phyloP scores from a whole-genome alignment of 2,797 vertebrate genomes.

The Craterocephalus amniculus region DNA sequence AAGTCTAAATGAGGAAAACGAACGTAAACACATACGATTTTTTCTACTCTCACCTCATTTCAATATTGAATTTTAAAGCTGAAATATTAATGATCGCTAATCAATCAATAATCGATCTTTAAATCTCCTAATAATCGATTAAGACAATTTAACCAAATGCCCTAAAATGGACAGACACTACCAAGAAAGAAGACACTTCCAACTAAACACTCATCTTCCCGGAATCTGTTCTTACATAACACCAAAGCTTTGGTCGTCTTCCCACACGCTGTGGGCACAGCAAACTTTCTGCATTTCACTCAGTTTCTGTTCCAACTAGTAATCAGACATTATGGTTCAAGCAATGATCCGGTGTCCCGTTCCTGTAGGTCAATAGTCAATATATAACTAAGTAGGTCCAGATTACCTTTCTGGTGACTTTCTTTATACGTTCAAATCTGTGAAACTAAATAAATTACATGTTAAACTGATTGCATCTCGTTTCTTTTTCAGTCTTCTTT shows the following conservation, averaged over 20 bases:
- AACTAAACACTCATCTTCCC: conserved; percentile 52
- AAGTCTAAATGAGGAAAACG: no score
- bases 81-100: no score
- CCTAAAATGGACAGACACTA: conserved; percentile 35
- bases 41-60: no score
- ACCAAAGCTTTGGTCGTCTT: conserved; percentile 49
- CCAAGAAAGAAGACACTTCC: conserved; percentile 37
- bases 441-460: no score
- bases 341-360: not conserved
- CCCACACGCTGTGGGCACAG: conserved; percentile 67
- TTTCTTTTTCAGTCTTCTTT: not conserved
- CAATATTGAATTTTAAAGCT: no score
- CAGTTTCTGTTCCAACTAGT: not conserved
- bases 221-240: conserved; percentile 73
- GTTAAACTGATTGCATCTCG: no score
- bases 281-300: conserved; percentile 14
- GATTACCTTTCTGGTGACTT: no score
- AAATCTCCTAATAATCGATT: no score
- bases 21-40: no score
- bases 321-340: not conserved
- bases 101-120: no score
- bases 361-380: not conserved
- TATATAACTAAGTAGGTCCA: not conserved
- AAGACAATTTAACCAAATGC: no score
- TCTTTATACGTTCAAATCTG: no score